Conservation (phyloP, 1,140 invertebrate species). For the Neodiprion lecontei region DNA sequence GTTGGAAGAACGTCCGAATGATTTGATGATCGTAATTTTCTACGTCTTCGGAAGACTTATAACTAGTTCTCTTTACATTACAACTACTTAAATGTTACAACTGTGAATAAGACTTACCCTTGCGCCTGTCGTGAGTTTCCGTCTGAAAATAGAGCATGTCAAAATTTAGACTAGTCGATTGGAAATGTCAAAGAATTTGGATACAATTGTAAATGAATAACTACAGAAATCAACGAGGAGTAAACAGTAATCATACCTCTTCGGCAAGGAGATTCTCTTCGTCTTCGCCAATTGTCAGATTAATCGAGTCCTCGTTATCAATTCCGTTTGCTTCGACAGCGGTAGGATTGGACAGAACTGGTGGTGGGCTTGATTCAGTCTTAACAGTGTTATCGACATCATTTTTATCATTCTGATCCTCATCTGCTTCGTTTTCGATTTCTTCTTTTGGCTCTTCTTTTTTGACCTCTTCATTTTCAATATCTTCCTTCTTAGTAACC, state of each 20-base stretch:
- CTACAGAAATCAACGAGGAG: constrained; percentile 13
- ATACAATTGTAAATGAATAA: neutral
- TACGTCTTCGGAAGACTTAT: neutral
- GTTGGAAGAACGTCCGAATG: too few relatives aligned
- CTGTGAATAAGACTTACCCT: constrained; percentile 51
- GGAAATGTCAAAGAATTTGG: constrained; percentile 13
- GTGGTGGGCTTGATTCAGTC: constrained; percentile 35
- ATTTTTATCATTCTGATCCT: constrained; percentile 23
- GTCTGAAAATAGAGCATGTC: constrained; percentile 40
- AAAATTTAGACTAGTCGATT: neutral
- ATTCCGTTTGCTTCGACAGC: constrained; percentile 59
- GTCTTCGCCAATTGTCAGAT: constrained; percentile 81
- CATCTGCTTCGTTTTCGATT: constrained; percentile 45
- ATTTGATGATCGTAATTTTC: too few relatives aligned
- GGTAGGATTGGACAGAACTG: constrained; percentile 24
- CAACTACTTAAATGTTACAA: neutral
- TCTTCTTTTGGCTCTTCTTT: constrained; percentile 39
- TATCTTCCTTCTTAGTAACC: constrained; percentile 27
- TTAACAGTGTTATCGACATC: constrained; percentile 41
- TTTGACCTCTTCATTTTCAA: constrained; percentile 35
- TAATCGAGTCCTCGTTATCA: constrained; percentile 81
- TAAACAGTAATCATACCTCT: constrained; percentile 62
- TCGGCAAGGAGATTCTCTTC: constrained; percentile 78
- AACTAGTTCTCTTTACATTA: neutral
- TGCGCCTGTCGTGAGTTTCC: constrained; percentile 52